Conservation (phyloP, 2,888 invertebrate species). For the Bellardia pandia region DNA sequence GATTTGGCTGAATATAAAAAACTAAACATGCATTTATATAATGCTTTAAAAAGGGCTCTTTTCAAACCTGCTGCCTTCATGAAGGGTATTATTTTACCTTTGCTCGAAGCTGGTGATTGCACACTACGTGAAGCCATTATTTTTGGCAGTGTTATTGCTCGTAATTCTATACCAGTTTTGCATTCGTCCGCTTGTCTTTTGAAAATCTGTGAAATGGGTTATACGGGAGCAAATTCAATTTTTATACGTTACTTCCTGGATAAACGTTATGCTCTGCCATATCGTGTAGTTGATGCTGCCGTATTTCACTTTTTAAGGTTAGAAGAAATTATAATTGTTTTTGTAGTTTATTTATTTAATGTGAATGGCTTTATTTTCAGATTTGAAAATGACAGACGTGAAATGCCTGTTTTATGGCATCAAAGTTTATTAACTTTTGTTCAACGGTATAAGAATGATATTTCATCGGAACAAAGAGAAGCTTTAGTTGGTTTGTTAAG, state of each 20-base stretch:
- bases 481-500: slow-evolving; percentile 90
- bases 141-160: slow-evolving; percentile 94
- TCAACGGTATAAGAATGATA: slow-evolving; percentile 97
- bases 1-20: slow-evolving; percentile 97
- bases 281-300: slow-evolving; percentile 96
- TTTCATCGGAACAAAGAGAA: slow-evolving; percentile 96
- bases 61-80: slow-evolving; percentile 99
- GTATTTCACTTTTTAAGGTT: slow-evolving; percentile 97
- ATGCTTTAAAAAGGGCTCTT: slow-evolving; percentile 95
- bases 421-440: slow-evolving; percentile 96
- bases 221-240: slow-evolving; percentile 97
- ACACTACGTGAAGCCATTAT: slow-evolving; percentile 98
- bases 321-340: slow-evolving; percentile 10
- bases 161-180: slow-evolving; percentile 96
- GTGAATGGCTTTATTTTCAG: slow-evolving; percentile 84
- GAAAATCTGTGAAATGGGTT: slow-evolving; percentile 98
- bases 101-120: slow-evolving; percentile 94
- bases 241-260: slow-evolving; percentile 97
- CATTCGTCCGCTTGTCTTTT: slow-evolving; percentile 98
- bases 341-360: slow-evolving; percentile 33
- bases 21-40: slow-evolving; percentile 98
- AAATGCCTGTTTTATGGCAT: slow-evolving; percentile 98
- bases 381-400: slow-evolving; percentile 92
- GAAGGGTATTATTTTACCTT: slow-evolving; percentile 93
- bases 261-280: slow-evolving; percentile 98